These are phyloP conservation scores for Silurus glanis DNA, from an alignment of 2,113 vertebrate genomes.

Conservation along the genomic window DNA sequence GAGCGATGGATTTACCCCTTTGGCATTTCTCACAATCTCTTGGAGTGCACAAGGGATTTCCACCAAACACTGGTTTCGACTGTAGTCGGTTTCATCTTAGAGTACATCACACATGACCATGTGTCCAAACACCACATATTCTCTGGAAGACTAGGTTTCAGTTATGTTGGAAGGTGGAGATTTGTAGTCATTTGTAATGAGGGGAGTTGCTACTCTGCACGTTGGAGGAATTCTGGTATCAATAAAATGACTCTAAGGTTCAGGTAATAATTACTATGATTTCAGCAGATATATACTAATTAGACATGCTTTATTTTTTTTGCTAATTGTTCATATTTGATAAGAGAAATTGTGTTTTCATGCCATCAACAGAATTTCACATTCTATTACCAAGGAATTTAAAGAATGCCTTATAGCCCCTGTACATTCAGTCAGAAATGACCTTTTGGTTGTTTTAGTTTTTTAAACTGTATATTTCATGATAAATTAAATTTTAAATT, in stretches of 20 bases:
- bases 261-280: neutral
- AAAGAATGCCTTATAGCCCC: neutral
- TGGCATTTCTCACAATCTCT: constrained; percentile 46
- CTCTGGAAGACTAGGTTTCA: constrained; percentile 45
- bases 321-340: neutral
- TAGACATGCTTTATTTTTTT: neutral
- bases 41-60: constrained; percentile 46
- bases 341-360: neutral
- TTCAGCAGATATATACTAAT: neutral
- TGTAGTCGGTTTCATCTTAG: constrained; percentile 34
- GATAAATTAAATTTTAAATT: neutral
- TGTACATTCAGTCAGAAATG: neutral
- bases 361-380: neutral
- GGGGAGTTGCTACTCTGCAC: neutral
- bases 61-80: constrained; percentile 44
- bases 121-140: constrained; percentile 24
- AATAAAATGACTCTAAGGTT: neutral
- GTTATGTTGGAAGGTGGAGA: constrained; percentile 40
- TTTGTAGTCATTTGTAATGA: constrained; percentile 30
- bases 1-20: constrained; percentile 41
- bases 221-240: neutral
- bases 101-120: constrained; percentile 41
- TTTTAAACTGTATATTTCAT: constrained; percentile 37
- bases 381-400: neutral
- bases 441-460: neutral